A percentile compares a stretch with the other conserved stretches of the same genome.
These are phyloP conservation scores for Gonatopus flavifemur DNA, from an alignment of 1,140 invertebrate species.

Conservation along the genomic window DNA sequence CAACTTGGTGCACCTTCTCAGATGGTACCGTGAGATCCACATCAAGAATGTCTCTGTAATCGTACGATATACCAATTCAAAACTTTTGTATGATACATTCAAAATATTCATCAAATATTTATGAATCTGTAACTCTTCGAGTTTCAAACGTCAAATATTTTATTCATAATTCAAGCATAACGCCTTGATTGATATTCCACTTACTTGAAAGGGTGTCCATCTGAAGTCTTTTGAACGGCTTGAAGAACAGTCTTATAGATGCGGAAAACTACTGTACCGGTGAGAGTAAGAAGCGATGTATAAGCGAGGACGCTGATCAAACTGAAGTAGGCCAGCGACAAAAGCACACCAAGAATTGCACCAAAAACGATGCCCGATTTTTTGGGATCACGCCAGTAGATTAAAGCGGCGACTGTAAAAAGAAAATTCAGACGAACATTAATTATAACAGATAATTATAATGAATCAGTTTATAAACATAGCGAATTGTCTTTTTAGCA, in stretches of 20 bases:
- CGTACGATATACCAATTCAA: constrained; percentile 11
- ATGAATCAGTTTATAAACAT: too few species aligned
- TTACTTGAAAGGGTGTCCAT: constrained; percentile 97
- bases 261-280: constrained; percentile 86
- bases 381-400: constrained; percentile 96
- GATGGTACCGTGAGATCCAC: constrained; percentile 80
- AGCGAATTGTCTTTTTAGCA: too few species aligned
- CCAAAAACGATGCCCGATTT: constrained; percentile 92
- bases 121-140: background rate
- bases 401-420: constrained; percentile 87
- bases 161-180: too few species aligned
- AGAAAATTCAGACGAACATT: constrained; percentile 21
- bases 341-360: constrained; percentile 78
- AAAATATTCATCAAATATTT: background rate
- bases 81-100: background rate
- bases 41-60: constrained; percentile 81
- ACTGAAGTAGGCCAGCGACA: constrained; percentile 92
- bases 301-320: constrained; percentile 95
- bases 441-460: constrained; percentile 1
- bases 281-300: constrained; percentile 79
- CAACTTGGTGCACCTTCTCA: constrained; percentile 85
- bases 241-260: constrained; percentile 95
- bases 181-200: too few species aligned
- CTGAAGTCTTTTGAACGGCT: constrained; percentile 94
- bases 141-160: constrained; percentile 16